Conservation (phyloP, 2,888 invertebrate genomes). For the Ligdia adustata region DNA sequence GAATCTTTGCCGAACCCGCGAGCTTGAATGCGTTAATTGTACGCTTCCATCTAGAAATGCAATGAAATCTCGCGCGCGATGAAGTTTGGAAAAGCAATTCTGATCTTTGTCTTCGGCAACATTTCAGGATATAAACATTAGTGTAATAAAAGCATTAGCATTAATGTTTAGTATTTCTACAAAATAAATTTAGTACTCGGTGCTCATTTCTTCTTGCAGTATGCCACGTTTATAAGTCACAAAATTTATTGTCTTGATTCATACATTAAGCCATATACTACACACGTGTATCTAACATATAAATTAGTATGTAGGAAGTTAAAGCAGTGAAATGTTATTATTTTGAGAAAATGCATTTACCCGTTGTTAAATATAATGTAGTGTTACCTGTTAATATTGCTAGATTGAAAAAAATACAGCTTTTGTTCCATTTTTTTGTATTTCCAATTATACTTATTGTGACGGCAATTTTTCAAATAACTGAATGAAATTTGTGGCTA, state of each 20-base stretch:
- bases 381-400: conserved; percentile 56
- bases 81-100: too few relatives aligned
- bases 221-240: conserved; percentile 42
- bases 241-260: conserved; percentile 28
- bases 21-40: too few relatives aligned
- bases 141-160: too few relatives aligned
- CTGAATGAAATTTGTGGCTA: not conserved
- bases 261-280: conserved; percentile 17
- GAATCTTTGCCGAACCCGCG: too few relatives aligned
- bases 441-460: not conserved
- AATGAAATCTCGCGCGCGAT: too few relatives aligned
- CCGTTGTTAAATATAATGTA: conserved; percentile 57
- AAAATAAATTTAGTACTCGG: conserved; percentile 42
- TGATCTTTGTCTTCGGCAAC: too few relatives aligned
- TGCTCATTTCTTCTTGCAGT: conserved; percentile 69
- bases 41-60: too few relatives aligned
- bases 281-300: conserved; percentile 19
- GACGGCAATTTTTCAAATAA: not conserved
- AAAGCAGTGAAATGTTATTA: conserved; percentile 50
- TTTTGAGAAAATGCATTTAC: conserved; percentile 77
- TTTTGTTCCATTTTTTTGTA: conserved; percentile 37
- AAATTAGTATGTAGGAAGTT: conserved; percentile 23
- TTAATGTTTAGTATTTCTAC: conserved; percentile 15
- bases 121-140: too few relatives aligned
- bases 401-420: conserved; percentile 42